Conservation (phyloP, 2,888 invertebrate species). For the Eumacrocentrus americanus region DNA sequence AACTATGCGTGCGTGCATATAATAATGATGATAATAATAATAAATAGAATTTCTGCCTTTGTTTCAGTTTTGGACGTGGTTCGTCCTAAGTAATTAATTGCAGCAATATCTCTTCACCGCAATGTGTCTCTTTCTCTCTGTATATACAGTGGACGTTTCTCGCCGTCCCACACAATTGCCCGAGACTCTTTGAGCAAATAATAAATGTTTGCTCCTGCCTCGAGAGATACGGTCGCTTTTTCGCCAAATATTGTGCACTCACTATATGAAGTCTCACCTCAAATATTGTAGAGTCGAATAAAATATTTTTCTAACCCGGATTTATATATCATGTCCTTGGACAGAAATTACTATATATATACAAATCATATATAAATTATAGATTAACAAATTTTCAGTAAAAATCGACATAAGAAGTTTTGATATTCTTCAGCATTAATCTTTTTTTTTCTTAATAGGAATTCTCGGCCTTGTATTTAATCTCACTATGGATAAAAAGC, state of each 20-base stretch:
- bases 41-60: background rate
- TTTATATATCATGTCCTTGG: no score
- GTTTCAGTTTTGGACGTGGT: background rate
- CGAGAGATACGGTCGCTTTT: background rate
- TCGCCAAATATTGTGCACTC: background rate
- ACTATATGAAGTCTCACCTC: no score
- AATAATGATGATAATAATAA: no score
- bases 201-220: conserved; percentile 14
- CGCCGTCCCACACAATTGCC: conserved; percentile 15
- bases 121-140: conserved; percentile 23
- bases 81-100: conserved; percentile 30
- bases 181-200: conserved; percentile 13
- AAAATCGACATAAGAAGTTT: no score
- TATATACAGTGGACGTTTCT: conserved; percentile 16
- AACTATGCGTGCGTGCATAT: no score
- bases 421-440: background rate
- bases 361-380: no score
- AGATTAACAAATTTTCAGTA: no score
- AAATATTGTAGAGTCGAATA: no score
- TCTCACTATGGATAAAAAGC: conserved; percentile 17
- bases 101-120: conserved; percentile 20
- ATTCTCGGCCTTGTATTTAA: conserved; percentile 10
- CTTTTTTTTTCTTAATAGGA: background rate
- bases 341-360: no score
- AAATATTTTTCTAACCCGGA: no score